Percentiles rank a stretch among this genome's conserved stretches.
These are phyloP conservation scores for Porites divaricata DNA, from an alignment of 92 coral and sea anemone species.

Conservation along the genomic window DNA sequence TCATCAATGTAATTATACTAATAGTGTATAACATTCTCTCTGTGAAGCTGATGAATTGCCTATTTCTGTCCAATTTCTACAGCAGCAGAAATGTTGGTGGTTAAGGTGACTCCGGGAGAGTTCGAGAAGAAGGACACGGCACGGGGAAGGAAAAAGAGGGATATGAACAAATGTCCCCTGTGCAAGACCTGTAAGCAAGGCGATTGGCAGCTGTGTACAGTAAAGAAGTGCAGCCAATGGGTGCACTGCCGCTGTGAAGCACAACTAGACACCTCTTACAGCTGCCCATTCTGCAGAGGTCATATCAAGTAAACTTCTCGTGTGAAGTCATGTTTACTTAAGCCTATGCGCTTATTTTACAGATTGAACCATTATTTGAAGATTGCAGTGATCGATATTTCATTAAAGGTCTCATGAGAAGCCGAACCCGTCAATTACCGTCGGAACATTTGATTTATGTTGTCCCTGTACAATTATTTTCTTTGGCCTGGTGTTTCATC, in stretches of 20 bases:
- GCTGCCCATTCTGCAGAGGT: constrained; percentile 4
- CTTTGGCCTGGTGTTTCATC: no score
- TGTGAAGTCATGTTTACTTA: background rate
- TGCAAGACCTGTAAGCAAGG: background rate
- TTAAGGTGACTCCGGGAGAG: constrained; percentile 6
- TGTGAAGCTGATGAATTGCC: background rate
- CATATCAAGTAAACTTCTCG: background rate
- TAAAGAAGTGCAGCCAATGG: constrained; percentile 21
- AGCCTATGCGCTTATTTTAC: no score
- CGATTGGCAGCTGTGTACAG: constrained; percentile 39
- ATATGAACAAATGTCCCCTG: constrained; percentile 15
- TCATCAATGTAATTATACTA: background rate
- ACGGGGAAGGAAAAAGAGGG: background rate
- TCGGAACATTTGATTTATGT: no score
- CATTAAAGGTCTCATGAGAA: no score
- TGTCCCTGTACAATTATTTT: no score
- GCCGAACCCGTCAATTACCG: no score
- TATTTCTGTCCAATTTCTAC: background rate
- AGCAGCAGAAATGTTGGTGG: constrained; percentile 25
- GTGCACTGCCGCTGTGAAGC: constrained; percentile 39
- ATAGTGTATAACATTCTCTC: background rate
- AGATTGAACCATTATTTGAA: no score
- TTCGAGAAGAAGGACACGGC: background rate
- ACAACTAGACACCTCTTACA: constrained; percentile 2
- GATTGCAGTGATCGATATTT: no score